Percentiles rank a stretch among this genome's conserved stretches.
These are phyloP conservation scores for Agrochola lota DNA, from an alignment of 2,888 invertebrate genomes.

Conservation along the genomic window DNA sequence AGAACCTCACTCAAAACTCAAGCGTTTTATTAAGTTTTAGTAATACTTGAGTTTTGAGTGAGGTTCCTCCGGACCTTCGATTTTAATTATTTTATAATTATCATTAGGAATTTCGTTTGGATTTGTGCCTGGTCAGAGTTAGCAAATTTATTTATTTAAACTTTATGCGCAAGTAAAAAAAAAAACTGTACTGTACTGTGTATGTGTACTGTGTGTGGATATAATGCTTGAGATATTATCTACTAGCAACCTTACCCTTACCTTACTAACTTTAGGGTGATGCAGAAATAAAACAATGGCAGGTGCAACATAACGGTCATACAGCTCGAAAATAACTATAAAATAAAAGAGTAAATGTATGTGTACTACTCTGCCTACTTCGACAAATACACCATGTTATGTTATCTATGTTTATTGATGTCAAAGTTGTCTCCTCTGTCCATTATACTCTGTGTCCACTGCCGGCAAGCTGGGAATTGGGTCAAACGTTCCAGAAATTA, in stretches of 20 bases:
- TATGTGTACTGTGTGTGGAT: too few relatives aligned
- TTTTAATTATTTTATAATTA: neutral
- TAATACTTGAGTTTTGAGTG: neutral
- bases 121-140: too few relatives aligned
- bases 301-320: neutral
- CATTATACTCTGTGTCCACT: slow-evolving; percentile 65
- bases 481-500: slow-evolving; percentile 82
- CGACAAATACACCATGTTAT: neutral
- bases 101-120: neutral
- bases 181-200: neutral
- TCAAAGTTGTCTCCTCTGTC: slow-evolving; percentile 28
- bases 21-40: neutral
- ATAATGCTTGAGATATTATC: neutral
- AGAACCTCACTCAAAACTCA: neutral
- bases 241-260: neutral
- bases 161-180: neutral
- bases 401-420: neutral
- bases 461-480: slow-evolving; percentile 72
- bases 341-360: neutral
- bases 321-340: too few relatives aligned
- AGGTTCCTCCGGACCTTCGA: neutral
- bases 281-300: neutral
- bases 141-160: neutral
- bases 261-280: neutral
- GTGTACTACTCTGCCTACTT: neutral